A percentile compares a stretch with the other conserved stretches of the same genome.
These are phyloP conservation scores for Rallus limicola DNA, from an alignment of 2,113 vertebrate species.

Conservation along the genomic window DNA sequence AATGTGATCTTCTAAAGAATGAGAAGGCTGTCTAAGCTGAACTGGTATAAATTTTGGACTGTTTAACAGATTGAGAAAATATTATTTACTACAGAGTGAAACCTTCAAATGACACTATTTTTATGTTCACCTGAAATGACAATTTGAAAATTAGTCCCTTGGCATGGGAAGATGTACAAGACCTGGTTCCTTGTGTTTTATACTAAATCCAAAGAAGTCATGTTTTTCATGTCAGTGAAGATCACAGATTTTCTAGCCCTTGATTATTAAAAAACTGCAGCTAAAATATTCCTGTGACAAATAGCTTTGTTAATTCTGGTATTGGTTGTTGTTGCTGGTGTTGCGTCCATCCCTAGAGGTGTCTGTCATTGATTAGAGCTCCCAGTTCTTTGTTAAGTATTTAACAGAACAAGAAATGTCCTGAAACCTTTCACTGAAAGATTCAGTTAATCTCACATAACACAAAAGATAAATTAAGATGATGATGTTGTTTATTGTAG, in stretches of 20 bases:
- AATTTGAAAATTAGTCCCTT: neutral
- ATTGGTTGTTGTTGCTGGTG: neutral
- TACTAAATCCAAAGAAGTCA: neutral
- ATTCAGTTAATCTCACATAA: neutral
- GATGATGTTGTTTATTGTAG: neutral
- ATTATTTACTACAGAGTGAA: neutral
- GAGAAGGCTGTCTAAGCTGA: neutral
- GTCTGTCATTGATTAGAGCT: neutral
- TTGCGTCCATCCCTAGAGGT: neutral
- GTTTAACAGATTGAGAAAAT: neutral
- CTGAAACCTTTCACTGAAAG: neutral
- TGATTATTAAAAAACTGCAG: neutral
- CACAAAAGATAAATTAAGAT: neutral
- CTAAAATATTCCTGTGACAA: neutral
- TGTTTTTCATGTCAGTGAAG: neutral
- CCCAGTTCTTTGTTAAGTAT: neutral
- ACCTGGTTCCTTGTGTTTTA: neutral
- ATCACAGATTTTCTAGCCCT: neutral
- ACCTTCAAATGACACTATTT: neutral
- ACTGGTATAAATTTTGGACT: neutral
- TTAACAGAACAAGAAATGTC: neutral
- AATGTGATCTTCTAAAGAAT: neutral
- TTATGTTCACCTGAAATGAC: neutral
- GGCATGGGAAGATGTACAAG: rapidly evolving
- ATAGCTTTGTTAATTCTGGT: neutral